Percentiles rank a stretch among this genome's conserved stretches.
Evolutionary conservation across 1,140 invertebrate genomes (phyloP).

Genomic region (Drosophila teissieri): DNA sequence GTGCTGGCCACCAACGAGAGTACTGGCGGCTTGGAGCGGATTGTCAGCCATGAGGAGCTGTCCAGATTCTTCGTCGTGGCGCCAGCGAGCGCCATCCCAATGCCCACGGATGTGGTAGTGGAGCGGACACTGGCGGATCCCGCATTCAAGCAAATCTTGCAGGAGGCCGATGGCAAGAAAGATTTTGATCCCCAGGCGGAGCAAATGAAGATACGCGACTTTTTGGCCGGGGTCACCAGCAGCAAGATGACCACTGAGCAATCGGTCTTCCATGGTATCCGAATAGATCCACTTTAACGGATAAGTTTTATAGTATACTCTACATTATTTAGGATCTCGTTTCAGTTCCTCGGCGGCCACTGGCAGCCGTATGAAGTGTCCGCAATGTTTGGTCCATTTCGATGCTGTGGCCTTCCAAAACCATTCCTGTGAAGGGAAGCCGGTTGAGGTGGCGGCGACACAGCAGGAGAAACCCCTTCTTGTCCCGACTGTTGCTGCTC

Average conservation of each 20-base stretch:
- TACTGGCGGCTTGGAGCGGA: constrained; percentile 3
- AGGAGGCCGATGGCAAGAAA: constrained; percentile 44
- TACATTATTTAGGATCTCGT: constrained; percentile 3
- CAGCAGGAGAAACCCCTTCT: background rate
- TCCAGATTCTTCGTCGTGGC: constrained; percentile 36
- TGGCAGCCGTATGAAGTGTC: constrained; percentile 47
- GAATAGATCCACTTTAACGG: background rate
- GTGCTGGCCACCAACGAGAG: constrained; percentile 55
- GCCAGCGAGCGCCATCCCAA: constrained; percentile 11
- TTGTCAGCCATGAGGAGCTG: constrained; percentile 48
- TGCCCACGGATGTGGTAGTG: constrained; percentile 49
- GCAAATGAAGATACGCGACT: constrained; percentile 66
- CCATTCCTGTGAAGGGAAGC: constrained; percentile 51
- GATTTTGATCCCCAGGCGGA: constrained; percentile 70
- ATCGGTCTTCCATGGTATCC: constrained; percentile 15
- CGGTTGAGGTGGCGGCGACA: background rate
- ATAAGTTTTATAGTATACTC: background rate
- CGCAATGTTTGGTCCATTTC: constrained; percentile 56
- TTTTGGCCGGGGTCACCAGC: constrained; percentile 52
- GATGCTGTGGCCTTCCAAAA: constrained; percentile 40
- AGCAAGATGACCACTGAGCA: constrained; percentile 43
- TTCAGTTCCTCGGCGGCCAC: background rate
- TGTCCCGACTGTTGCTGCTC: background rate
- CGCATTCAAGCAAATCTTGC: constrained; percentile 58
- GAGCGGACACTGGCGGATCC: constrained; percentile 68